Evolutionary conservation across 2,113 vertebrate genomes (phyloP), one percentile per base, ranked within the genome.

Genomic region (Speoplatyrhinus poulsoni): DNA sequence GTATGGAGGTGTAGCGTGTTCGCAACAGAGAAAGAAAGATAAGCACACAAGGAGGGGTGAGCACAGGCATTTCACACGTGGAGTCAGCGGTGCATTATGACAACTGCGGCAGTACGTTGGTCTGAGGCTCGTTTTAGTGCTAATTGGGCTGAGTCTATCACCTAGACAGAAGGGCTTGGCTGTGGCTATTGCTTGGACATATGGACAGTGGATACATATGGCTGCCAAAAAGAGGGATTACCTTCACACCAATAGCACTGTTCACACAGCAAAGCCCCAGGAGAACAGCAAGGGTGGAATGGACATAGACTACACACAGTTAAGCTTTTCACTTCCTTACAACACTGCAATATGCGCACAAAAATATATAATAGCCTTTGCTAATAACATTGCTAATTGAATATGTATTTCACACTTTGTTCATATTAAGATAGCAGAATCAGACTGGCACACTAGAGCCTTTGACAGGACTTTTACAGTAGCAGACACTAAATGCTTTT

Each of bases 151-250:
- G 73, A 81, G 87, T 87, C 82, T 87, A 59, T 82, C 85, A 83
- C 84, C 83, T 73, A 71, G 72, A 82, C 82, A 84, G 81, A 85
- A 79, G 86, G 80, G 62, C 71, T 67, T 80, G 85, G 84, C 73
- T 66, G 3, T 69, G 62, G 60, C 72, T 67, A 36, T 69, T 5
- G 32, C 74, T 41, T 72, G 72, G 85, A 82, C 83, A 89, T 89
- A 88, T 88, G 89, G 88, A 67, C 70, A 62, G 55, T 80, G 81
- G 84, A 71, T 60, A 56, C 52, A 17, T 16, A 50, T 17, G 58
- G 67, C 80, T 86, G 85, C 86, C 90, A 89, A 76, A 66, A 82
- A 81, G 64, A 77, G 50, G 85, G 87, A 90, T 88, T 89, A 88
- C 73, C 68, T 63, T 79, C 83, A 62, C 77, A 76, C 80, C 62